Conservation (phyloP, 2,113 vertebrate genomes). For the Dicerorhinus sumatrensis region DNA sequence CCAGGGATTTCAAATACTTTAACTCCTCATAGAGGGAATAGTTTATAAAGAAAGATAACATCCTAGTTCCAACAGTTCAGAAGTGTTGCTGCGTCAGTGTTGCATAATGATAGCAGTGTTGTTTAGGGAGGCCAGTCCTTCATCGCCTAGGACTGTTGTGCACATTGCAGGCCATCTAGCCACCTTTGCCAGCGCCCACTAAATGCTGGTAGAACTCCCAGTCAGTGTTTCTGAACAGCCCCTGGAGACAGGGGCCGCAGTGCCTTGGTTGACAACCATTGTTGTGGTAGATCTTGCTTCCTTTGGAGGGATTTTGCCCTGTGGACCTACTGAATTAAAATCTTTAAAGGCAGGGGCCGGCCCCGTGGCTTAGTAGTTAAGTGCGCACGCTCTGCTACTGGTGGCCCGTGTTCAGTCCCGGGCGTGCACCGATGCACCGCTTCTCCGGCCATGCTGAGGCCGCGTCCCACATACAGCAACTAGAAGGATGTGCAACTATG, state of each 20-base stretch:
- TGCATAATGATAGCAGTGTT: too few species aligned
- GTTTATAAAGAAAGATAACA: not conserved
- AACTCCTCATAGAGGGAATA: not conserved
- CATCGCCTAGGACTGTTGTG: not conserved
- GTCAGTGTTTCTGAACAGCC: not conserved
- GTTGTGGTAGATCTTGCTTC: not conserved
- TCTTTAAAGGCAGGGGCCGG: not conserved
- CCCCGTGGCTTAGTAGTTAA: too few species aligned
- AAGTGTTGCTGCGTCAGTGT: rapidly evolving
- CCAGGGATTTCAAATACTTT: not conserved
- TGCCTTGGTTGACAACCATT: not conserved
- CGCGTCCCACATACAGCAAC: too few species aligned
- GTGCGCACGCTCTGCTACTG: too few species aligned
- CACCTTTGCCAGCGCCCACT: not conserved
- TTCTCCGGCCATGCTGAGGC: too few species aligned
- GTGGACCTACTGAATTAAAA: not conserved
- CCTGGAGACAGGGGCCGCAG: not conserved
- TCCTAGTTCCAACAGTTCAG: not conserved
- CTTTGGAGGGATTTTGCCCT: not conserved
- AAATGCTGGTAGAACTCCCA: too few species aligned
- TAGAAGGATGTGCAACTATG: too few species aligned
- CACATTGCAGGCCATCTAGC: not conserved
- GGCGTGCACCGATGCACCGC: too few species aligned
- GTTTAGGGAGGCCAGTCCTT: not conserved
- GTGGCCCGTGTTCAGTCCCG: too few species aligned